These are phyloP conservation scores for Emydura subglobosa DNA, from an alignment of 2,113 vertebrate species.

Conservation along the genomic window DNA sequence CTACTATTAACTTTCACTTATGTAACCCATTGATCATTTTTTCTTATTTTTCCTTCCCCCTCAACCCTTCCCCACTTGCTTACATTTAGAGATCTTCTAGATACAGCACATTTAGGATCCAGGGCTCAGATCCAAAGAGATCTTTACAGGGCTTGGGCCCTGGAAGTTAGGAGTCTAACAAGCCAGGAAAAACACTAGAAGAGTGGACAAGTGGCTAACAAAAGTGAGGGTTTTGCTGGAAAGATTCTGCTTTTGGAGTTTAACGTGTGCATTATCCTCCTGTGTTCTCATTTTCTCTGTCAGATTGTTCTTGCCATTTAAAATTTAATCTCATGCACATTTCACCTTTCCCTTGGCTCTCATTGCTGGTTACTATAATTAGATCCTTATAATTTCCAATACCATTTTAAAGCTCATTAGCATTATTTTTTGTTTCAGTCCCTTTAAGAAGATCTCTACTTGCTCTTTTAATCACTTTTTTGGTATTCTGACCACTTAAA, in stretches of 20 bases:
- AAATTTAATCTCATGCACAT: constrained; percentile 40
- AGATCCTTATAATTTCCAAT: constrained; percentile 23
- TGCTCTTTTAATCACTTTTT: not conserved
- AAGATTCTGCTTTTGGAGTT: not conserved
- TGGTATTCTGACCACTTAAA: not conserved
- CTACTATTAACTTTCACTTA: not conserved
- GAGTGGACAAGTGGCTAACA: not conserved
- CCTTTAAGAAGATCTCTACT: not conserved
- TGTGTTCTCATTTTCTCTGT: constrained; percentile 27
- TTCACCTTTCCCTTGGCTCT: constrained; percentile 44
- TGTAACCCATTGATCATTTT: not conserved
- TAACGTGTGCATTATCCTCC: constrained; percentile 30
- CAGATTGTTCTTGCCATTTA: constrained; percentile 45
- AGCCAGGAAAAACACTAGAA: constrained; percentile 33
- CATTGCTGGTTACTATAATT: constrained; percentile 50
- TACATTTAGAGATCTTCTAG: not conserved
- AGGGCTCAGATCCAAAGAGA: not conserved
- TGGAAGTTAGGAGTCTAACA: not conserved
- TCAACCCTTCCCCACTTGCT: not conserved
- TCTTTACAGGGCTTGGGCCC: not conserved
- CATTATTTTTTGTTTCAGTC: not conserved
- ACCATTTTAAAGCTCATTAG: not conserved
- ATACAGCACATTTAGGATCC: not conserved
- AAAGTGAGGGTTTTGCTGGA: not conserved
- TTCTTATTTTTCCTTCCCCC: not conserved